phyloP scores from a whole-genome alignment of 2,888 invertebrate genomes.

The Diachrysia chrysitis region DNA sequence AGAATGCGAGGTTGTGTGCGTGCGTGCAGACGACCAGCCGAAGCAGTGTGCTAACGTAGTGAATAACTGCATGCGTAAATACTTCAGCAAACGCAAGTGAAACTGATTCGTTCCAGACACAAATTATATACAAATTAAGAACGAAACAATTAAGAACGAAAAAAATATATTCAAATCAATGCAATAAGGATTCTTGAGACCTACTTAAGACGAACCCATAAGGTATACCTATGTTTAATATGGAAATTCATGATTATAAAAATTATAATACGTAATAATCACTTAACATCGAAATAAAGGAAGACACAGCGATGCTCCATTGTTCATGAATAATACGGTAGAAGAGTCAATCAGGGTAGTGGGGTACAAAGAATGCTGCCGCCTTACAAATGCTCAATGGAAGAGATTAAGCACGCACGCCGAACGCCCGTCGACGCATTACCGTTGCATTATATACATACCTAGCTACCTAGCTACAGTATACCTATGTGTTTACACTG shows the following conservation, averaged over 20 bases:
- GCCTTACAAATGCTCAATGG: conserved; percentile 70
- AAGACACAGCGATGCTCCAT: conserved; percentile 17
- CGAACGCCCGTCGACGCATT: conserved; percentile 62
- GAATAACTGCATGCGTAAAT: conserved; percentile 77
- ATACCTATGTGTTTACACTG: conserved; percentile 60
- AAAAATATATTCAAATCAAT: conserved; percentile 11
- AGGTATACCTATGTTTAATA: not conserved
- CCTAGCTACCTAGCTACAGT: conserved; percentile 27
- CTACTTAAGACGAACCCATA: not conserved
- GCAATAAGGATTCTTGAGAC: not conserved
- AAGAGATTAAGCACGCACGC: conserved; percentile 83
- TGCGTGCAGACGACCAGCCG: conserved; percentile 60
- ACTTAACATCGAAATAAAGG: conserved; percentile 23
- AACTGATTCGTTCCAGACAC: conserved; percentile 68
- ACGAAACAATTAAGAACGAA: too few relatives aligned
- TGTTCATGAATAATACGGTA: conserved; percentile 48
- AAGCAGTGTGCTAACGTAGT: conserved; percentile 55
- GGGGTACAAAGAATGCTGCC: conserved; percentile 65
- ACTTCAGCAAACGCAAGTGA: conserved; percentile 71
- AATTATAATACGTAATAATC: not conserved
- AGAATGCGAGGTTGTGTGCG: conserved; percentile 75
- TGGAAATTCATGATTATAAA: not conserved
- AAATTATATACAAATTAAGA: too few relatives aligned
- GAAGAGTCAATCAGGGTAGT: conserved; percentile 62
- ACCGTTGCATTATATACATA: conserved; percentile 60